Evolutionary conservation across 92 coral and sea anemone genomes (phyloP).

Genomic region (Palythoa heliodiscus): DNA sequence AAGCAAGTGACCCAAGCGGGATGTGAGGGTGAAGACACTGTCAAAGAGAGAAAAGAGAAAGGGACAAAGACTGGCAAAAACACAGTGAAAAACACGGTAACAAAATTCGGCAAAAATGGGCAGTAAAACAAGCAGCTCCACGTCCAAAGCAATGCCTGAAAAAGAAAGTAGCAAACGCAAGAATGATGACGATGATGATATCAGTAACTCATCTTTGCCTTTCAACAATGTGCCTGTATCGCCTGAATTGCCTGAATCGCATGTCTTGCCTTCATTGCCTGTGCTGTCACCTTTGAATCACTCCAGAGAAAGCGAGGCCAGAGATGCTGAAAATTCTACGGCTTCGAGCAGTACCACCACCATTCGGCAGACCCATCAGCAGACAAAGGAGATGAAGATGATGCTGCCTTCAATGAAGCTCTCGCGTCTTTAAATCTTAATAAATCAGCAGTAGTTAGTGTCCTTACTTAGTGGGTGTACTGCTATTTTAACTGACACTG

Average conservation of each 20-base stretch:
- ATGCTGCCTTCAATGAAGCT: conserved; percentile 27
- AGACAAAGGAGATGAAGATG: conserved; percentile 19
- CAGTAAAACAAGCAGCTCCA: conserved; percentile 17
- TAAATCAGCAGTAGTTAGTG: conserved; percentile 25
- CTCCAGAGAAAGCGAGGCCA: conserved; percentile 17
- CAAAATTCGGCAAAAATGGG: neutral
- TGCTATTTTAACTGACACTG: too few relatives aligned
- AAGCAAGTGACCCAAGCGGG: conserved; percentile 51
- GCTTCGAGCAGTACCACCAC: neutral
- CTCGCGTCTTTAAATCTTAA: conserved; percentile 30
- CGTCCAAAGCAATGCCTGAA: neutral
- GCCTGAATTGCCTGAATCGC: conserved; percentile 12
- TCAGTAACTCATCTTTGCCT: conserved; percentile 17
- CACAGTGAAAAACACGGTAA: neutral
- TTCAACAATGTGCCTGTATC: conserved; percentile 14
- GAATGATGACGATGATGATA: neutral
- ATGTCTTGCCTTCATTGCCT: conserved; percentile 15
- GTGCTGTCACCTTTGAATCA: conserved; percentile 18
- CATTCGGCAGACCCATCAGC: conserved; percentile 29
- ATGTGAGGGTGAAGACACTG: conserved; percentile 42
- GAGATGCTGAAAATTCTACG: neutral
- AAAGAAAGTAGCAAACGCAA: conserved; percentile 8
- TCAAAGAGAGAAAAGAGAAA: conserved; percentile 13
- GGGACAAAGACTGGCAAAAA: neutral
- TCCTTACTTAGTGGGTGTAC: too few relatives aligned